Conservation (phyloP, 2,888 invertebrate genomes). For the Eupithecia centaureata region DNA sequence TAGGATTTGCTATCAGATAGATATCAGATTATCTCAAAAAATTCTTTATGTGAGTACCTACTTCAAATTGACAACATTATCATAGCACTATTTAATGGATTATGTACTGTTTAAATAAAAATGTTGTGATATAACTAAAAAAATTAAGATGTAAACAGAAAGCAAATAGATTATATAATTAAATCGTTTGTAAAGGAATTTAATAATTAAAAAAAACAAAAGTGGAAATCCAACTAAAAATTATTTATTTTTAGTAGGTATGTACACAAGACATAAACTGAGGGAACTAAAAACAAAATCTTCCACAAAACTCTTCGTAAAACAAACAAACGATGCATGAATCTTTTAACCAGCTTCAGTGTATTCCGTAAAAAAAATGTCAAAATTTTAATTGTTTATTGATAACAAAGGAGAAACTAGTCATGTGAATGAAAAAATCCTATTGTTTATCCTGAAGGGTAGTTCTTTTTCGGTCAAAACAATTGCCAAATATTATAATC, state of each 20-base stretch:
- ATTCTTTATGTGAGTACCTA: conserved; percentile 15
- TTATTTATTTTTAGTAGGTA: no score
- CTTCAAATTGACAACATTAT: conserved; percentile 24
- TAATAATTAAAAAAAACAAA: background rate
- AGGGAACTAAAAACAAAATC: no score
- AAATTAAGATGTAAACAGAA: no score
- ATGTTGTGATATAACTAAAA: no score
- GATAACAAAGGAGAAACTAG: background rate
- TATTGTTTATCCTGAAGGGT: background rate
- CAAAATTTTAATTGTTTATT: background rate
- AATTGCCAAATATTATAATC: background rate
- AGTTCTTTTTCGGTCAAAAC: background rate
- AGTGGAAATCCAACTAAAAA: no score
- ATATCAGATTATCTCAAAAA: conserved; percentile 4
- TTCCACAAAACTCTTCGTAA: no score
- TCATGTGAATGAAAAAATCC: background rate
- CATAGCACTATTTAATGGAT: conserved; percentile 8
- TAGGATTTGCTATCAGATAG: no score
- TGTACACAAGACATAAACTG: no score
- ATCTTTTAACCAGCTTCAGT: background rate
- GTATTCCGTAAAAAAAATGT: background rate
- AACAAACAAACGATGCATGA: no score
- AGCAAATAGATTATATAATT: no score
- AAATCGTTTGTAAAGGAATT: no score
- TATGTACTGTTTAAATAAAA: background rate